Base-by-base conservation (phyloP, 2,888 invertebrate genomes). In the Zhengitettix transpicula region DNA sequence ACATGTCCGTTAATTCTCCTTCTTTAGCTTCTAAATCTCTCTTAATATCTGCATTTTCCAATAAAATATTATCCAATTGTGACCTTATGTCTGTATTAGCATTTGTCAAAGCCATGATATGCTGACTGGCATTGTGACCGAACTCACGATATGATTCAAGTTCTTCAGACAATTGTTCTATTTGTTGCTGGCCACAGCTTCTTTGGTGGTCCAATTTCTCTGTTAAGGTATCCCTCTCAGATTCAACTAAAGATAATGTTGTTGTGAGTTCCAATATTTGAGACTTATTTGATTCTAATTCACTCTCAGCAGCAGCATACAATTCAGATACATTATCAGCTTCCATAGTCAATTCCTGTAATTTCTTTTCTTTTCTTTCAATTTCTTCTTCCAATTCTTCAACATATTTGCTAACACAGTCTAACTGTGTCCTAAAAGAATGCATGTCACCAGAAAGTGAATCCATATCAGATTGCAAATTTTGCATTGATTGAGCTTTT, bases 191-290 rank as follows among this genome's bases (percentile, higher is more conserved):
- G 0, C 58, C 57, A 52, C 60, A 60, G 16, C 51, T 55, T 16
- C 54, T 15, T 15, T 60, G 60, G 16, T 58, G 60, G 17, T 60
- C 60, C 11, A 60, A 42, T 51, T 60, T 60, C 28, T 58, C 60
- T 40, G 57, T 55, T 9, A 60, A 52, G 1, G 60, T 55, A 10
- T 57, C 60, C 17, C 57, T 58, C 9, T 60, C 60, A 15, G 42
- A 42, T 40, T 58, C 55, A n/a, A 51, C 57, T 40, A 53, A 54
- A 1, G 53, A 16, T 12, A 44, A 52, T 42, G 55, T 54, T 55
- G 54, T 58, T n/a, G 56, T 56, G 17, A 55, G 8, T 41, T 42
- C 51, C 28, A 41, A 47, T 10, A 58, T 10, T 9, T 51, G 44
- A 42, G 57, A 56, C 54, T 57, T 57, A 14, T 56, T n/a, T 16